phyloP scores from a whole-genome alignment of 2,113 vertebrate genomes.

The Platichthys stellatus region DNA sequence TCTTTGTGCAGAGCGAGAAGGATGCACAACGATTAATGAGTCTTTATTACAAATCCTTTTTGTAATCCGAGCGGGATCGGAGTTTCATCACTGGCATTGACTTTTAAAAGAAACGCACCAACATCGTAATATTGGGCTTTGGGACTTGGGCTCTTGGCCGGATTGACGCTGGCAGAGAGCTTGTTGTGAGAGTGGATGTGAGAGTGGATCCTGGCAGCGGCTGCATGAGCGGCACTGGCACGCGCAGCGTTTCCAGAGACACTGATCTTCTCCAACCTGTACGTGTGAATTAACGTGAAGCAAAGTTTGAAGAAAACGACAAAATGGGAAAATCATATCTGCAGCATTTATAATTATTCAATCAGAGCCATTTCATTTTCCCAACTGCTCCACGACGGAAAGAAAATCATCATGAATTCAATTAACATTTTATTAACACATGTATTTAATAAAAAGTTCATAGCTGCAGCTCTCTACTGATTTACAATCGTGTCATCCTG shows the following conservation, averaged over 20 bases:
- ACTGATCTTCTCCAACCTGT: conserved; percentile 55
- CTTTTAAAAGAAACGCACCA: conserved; percentile 50
- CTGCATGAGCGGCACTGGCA: conserved; percentile 57
- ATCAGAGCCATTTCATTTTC: neutral
- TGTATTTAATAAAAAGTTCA: neutral
- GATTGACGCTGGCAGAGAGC: conserved; percentile 31
- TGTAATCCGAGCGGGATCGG: conserved; percentile 52
- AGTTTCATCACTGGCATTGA: conserved; percentile 46
- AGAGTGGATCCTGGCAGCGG: conserved; percentile 63
- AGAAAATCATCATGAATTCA: too few relatives aligned
- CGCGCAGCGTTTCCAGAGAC: conserved; percentile 48
- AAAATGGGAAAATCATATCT: neutral
- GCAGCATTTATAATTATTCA: neutral
- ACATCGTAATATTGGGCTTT: conserved; percentile 49
- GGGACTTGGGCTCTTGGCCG: conserved; percentile 60
- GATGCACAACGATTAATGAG: too few relatives aligned
- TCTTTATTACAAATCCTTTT: neutral
- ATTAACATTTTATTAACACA: too few relatives aligned
- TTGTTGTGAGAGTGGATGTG: conserved; percentile 70
- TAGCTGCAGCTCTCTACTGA: neutral
- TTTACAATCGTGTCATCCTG: too few relatives aligned
- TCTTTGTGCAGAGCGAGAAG: too few relatives aligned
- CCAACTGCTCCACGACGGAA: neutral
- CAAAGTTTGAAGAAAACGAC: conserved; percentile 13
- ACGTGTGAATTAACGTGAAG: conserved; percentile 52